Conservation (phyloP, 2,797 vertebrate species). For the Natrix natrix region DNA sequence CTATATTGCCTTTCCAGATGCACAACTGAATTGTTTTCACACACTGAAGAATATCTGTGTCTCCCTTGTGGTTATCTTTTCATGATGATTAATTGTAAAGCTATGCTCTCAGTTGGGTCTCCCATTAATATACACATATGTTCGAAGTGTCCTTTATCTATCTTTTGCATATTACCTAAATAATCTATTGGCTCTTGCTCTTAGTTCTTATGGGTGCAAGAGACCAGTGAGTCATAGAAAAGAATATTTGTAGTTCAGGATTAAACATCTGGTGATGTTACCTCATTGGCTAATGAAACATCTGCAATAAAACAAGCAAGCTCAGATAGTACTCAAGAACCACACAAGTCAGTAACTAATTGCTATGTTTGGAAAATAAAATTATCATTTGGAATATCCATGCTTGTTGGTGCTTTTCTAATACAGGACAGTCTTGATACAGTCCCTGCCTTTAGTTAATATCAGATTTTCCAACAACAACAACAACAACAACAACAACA, state of each 20-base stretch:
- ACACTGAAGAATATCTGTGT: background rate
- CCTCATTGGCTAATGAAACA: background rate
- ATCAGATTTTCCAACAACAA: background rate
- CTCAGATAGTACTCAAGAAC: background rate
- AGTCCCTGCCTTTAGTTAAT: background rate
- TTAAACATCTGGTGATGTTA: background rate
- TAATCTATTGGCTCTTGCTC: background rate
- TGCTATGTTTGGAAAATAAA: background rate
- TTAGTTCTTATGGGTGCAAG: background rate
- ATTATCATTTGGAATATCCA: background rate
- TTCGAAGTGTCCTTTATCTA: background rate
- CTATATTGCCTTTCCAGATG: background rate
- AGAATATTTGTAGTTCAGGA: background rate
- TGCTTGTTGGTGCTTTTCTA: background rate
- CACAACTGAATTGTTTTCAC: background rate
- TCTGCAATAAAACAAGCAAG: background rate
- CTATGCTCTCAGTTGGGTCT: background rate
- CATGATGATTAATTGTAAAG: background rate
- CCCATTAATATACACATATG: background rate
- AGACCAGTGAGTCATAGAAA: background rate
- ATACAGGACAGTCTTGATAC: background rate
- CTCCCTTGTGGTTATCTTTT: background rate
- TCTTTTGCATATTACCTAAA: background rate
- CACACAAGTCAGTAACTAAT: background rate
- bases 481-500: too few relatives aligned